Base-by-base conservation (phyloP, 2,888 invertebrate genomes). In the Molorchus minor region DNA sequence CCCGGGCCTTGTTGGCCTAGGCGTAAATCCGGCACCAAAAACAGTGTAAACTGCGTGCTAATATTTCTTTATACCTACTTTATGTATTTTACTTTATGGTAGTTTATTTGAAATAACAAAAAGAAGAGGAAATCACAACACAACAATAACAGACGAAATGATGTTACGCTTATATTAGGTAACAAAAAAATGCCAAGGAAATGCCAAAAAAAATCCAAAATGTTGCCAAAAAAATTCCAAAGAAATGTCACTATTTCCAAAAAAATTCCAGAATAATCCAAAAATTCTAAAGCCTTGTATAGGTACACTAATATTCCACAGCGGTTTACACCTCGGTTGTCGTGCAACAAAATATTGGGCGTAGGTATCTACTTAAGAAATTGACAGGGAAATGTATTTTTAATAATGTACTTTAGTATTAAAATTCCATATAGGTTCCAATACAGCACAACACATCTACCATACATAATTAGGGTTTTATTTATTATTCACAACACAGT, bases 381-480 rank as follows among this genome's bases (percentile, higher is more conserved):
- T 65, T 66, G 67, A 69, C 67, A 67, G 69, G n/a, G 69, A 69
- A 69, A 69, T 69, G 69, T 65, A 69, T 69, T 67, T 69, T 69
- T 69, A 69, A 69, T 69, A 67, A 67, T 58, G 58, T 59, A 56
- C 25, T 56, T 53, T 36, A 57, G 38, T 59, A 71, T 71, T 67
- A 64, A 67, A 65, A 71, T 71, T 71, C 69, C 44, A 53, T 47
- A 44, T 51, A 56, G 49, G 67, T 67, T 49, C 47, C 43, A 62
- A 59, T 62, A 68, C 65, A 58, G 56, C 57, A 64, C 58, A 61
- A 70, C 70, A 67, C 69, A 64, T 68, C 67, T 67, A 67, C 66
- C 67, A 68, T 71, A 69, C 65, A 64, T 66, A 68, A 71, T 68
- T 68, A 68, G 63, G 58, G 59, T 53, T 64, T 65, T 53, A 62